A percentile compares a stretch with the other conserved stretches of the same genome.
These are phyloP conservation scores for Okamejei kenojei DNA, from an alignment of 2,797 vertebrate species.

Conservation along the genomic window DNA sequence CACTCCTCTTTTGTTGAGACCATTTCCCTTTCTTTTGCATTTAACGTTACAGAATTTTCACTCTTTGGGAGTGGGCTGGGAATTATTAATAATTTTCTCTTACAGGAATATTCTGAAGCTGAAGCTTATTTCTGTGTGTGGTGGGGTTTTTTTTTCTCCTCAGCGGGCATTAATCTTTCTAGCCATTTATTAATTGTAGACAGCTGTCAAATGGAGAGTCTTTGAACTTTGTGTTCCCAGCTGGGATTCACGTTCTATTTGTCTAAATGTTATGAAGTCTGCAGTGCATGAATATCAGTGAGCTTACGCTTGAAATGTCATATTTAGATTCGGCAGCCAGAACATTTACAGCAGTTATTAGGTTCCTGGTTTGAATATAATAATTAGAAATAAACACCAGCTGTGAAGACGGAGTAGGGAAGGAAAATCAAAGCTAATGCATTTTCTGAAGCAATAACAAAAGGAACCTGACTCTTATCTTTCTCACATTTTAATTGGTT, in stretches of 20 bases:
- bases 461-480: conserved; percentile 42
- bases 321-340: conserved; percentile 46
- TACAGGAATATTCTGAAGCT: neutral
- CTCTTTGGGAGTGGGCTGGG: too few species aligned
- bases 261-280: conserved; percentile 45
- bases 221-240: conserved; percentile 44
- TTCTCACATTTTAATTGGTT: conserved; percentile 44
- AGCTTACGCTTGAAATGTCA: conserved; percentile 48
- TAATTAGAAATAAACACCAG: conserved; percentile 45
- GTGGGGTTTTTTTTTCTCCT: neutral
- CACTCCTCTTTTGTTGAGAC: neutral
- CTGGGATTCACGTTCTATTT: conserved; percentile 43
- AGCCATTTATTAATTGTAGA: conserved; percentile 38
- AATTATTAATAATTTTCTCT: conserved; percentile 19
- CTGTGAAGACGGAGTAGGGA: conserved; percentile 41
- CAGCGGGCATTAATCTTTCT: conserved; percentile 1
- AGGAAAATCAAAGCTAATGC: conserved; percentile 40
- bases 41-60: neutral
- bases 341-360: conserved; percentile 46
- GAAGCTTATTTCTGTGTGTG: neutral
- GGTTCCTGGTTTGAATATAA: conserved; percentile 44
- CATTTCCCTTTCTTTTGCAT: neutral
- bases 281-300: conserved; percentile 43
- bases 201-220: conserved; percentile 41
- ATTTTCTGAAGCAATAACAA: conserved; percentile 38